phyloP scores from a whole-genome alignment of 2,888 invertebrate species.

The Aethes cnicana region DNA sequence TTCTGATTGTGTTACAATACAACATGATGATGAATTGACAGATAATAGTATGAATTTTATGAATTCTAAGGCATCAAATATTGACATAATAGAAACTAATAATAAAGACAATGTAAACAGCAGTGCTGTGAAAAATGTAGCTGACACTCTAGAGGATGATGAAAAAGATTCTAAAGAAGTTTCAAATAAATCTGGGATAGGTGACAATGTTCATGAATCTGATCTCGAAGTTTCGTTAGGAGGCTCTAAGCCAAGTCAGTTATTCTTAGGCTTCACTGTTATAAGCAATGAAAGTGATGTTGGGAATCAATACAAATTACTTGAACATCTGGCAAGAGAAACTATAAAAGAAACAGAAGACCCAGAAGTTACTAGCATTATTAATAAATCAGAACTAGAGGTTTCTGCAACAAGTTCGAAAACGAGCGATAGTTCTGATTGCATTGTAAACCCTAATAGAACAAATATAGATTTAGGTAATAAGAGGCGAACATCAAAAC shows the following conservation, averaged over 20 bases:
- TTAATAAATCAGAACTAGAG: not conserved
- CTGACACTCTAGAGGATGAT: not conserved
- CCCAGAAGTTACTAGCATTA: too few relatives aligned
- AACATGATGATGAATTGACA: not conserved
- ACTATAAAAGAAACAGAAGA: too few relatives aligned
- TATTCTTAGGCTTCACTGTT: slow-evolving; percentile 36
- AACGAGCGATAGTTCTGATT: slow-evolving; percentile 30
- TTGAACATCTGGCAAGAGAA: too few relatives aligned
- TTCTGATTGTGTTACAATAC: slow-evolving; percentile 28
- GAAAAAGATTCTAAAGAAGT: not conserved
- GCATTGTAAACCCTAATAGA: slow-evolving; percentile 29
- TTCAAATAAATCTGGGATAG: slow-evolving; percentile 1
- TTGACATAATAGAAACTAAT: slow-evolving; percentile 17
- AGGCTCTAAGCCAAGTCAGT: slow-evolving; percentile 32
- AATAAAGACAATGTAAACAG: slow-evolving; percentile 14
- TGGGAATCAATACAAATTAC: too few relatives aligned
- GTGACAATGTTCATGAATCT: not conserved
- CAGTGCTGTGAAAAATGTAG: not conserved
- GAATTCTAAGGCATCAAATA: slow-evolving; percentile 16
- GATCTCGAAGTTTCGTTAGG: slow-evolving; percentile 19
- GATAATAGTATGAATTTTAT: not conserved
- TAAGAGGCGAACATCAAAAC: not conserved
- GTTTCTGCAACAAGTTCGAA: slow-evolving; percentile 22
- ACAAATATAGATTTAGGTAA: slow-evolving; percentile 1
- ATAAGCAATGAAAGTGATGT: slow-evolving; percentile 1